Evolutionary conservation across 1,140 invertebrate genomes (phyloP).

Genomic region (Tetranychus urticae): DNA sequence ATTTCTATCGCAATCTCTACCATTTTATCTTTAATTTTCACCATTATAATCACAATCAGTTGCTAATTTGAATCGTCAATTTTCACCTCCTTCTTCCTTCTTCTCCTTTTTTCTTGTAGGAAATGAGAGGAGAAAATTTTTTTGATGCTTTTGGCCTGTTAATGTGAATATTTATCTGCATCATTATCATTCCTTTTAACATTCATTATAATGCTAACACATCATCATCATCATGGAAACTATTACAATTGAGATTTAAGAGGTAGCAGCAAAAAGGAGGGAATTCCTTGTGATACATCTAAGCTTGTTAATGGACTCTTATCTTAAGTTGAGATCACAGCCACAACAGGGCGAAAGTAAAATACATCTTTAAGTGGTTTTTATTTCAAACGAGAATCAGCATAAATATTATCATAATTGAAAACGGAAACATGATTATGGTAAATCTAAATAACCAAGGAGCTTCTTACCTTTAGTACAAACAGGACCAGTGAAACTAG

Average conservation of each 20-base stretch:
- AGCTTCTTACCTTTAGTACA: slow-evolving; percentile 51
- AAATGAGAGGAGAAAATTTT: neutral
- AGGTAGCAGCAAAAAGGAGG: neutral
- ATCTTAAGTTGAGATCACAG: neutral
- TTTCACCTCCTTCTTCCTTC: too few species aligned
- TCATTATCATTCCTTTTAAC: neutral
- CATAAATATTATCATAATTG: neutral
- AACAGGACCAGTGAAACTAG: slow-evolving; percentile 64
- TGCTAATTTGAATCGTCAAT: too few species aligned
- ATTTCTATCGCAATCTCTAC: too few species aligned
- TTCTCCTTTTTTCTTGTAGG: neutral
- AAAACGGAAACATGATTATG: neutral
- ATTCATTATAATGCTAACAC: neutral
- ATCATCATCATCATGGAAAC: too few species aligned
- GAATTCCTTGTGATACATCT: neutral
- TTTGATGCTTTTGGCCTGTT: neutral
- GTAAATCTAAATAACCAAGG: neutral
- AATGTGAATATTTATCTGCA: neutral
- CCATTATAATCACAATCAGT: too few species aligned
- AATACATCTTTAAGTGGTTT: neutral
- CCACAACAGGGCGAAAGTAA: neutral
- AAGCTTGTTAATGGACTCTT: neutral
- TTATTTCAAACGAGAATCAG: neutral
- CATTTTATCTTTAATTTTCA: too few species aligned
- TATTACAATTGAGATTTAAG: neutral